Evolutionary conservation across 2,888 invertebrate genomes (phyloP).

Genomic region (Molorchus minor): DNA sequence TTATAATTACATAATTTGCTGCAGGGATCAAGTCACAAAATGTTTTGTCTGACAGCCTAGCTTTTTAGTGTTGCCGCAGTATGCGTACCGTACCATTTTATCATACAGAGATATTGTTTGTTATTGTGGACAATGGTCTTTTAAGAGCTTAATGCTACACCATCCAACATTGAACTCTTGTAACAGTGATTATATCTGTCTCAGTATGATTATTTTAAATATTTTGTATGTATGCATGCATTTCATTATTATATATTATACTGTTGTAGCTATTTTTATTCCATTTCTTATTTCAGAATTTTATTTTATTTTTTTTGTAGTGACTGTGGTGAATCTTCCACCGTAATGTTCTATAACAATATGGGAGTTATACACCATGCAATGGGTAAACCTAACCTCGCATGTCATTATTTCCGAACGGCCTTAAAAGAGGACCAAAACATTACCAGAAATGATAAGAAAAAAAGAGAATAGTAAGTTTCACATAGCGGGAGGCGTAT

Average conservation of each 20-base stretch:
- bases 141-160: too few relatives aligned
- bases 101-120: too few relatives aligned
- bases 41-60: too few relatives aligned
- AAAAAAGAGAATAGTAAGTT: conserved; percentile 52
- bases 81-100: too few relatives aligned
- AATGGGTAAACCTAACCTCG: conserved; percentile 82
- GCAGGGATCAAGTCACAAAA: too few relatives aligned
- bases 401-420: conserved; percentile 80
- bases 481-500: neutral
- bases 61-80: too few relatives aligned
- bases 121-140: too few relatives aligned
- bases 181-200: too few relatives aligned
- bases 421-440: conserved; percentile 78
- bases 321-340: conserved; percentile 69
- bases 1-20: too few relatives aligned
- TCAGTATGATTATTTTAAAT: neutral
- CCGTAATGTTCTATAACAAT: conserved; percentile 79
- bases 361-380: conserved; percentile 83
- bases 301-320: conserved; percentile 53
- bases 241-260: neutral
- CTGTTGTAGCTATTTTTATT: conserved; percentile 8
- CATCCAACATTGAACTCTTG: too few relatives aligned
- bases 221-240: neutral
- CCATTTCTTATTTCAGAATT: conserved; percentile 17
- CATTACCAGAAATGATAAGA: conserved; percentile 58